Base-by-base conservation (phyloP, 2,113 vertebrate genomes). In the Tupaia tana region DNA sequence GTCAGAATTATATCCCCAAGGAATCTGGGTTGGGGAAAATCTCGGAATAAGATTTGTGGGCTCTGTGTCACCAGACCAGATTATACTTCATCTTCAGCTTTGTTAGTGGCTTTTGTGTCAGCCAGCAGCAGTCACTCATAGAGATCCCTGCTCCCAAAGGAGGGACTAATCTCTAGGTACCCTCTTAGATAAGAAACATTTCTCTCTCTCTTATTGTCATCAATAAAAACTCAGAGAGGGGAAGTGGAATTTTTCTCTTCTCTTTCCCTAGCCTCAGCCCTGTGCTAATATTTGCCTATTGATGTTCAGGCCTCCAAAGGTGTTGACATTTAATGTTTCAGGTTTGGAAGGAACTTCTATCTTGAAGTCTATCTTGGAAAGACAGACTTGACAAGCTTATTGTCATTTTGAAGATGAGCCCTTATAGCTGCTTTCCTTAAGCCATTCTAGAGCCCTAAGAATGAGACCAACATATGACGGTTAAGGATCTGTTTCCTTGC, bases 141-240 rank as follows among this genome's bases (percentile, higher is more conserved):
- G 79, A 12, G 43, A 25, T 22, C 74, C 25, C 77, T 77, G 19
- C 14, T 54, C 75, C 14, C 15, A 14, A 6, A 31, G 81, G 79
- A 52, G 7, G 24, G 34, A 0, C 25, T 34, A 9, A 0, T 31
- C 56, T 9, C 10, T 29, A 4, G 7, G 52, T 20, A 3, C 56
- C 24, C 16, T 74, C 6, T 0, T 0, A 6, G 14, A 24, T 14
- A 34, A 3, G 56, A 43, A 20, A 11, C 0, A 0, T 66, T 4
- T 61, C 31, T 64, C 54, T 13, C 3, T 54, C 25, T 15, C 6
- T 27, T 16, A 25, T 16, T 75, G 54, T 27, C 83, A 74, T 63
- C 31, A 83, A 1, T 14, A 0, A 27, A 73, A 71, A 9, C 56
- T 18, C 43, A 34, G 80, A 19, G 54, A 18, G 20, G 9, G 3